Evolutionary conservation across 2,113 vertebrate genomes (phyloP).

Genomic region (Xenopus tropicalis): DNA sequence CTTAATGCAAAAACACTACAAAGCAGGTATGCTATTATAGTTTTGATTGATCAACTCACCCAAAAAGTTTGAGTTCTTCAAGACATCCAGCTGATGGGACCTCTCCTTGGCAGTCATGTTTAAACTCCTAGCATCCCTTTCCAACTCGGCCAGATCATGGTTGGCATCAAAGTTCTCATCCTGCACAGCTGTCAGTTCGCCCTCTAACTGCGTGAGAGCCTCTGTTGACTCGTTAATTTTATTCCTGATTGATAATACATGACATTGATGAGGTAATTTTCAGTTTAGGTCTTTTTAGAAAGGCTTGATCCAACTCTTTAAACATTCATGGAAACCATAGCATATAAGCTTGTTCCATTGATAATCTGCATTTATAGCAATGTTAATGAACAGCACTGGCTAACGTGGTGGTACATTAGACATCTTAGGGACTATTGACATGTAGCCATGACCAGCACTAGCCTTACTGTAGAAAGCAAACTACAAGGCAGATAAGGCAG

Average conservation of each 20-base stretch:
- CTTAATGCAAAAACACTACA: no score
- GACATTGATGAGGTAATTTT: not conserved
- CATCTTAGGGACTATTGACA: no score
- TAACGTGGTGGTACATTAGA: no score
- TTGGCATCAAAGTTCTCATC: slow-evolving; percentile 88
- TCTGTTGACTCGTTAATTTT: slow-evolving; percentile 83
- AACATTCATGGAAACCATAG: no score
- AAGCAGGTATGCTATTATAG: no score
- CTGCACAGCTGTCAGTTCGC: slow-evolving; percentile 79
- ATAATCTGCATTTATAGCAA: no score
- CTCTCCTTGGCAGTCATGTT: slow-evolving; percentile 83
- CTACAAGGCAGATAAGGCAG: no score
- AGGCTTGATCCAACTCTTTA: not conserved
- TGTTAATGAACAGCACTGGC: no score
- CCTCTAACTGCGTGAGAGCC: slow-evolving; percentile 79
- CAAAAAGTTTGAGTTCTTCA: slow-evolving; percentile 93
- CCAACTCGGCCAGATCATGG: slow-evolving; percentile 75
- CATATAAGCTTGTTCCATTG: no score
- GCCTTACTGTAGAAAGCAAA: no score
- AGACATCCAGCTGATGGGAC: slow-evolving; percentile 74
- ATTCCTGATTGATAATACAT: slow-evolving; percentile 56
- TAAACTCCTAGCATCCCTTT: slow-evolving; percentile 77
- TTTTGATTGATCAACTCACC: slow-evolving; percentile 62
- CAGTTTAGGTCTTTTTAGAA: not conserved
- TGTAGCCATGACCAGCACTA: no score